Base-by-base conservation (phyloP, 2,888 invertebrate species). In the Torymus aiolomorphi region DNA sequence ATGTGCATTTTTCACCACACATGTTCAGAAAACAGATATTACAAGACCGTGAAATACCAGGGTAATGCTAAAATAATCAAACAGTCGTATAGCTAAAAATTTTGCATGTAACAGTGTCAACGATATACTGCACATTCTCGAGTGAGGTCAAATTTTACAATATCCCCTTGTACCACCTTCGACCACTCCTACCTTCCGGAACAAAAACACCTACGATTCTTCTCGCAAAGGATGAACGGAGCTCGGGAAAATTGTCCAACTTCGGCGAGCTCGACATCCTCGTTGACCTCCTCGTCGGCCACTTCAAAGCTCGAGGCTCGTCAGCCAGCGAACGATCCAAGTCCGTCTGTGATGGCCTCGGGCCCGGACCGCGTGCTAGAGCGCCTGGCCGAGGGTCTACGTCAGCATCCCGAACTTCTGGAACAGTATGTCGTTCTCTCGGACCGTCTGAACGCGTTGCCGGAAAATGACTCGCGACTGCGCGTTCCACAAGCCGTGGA, bases 331-430 rank as follows among this genome's bases (percentile, higher is more conserved):
- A 62, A 4, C 13, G 13, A 11, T 18, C 14, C 8, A 57, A 57
- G 2, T 20, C 61, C 31, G 16, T 16, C 16, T 1, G 42, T 5
- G n/a, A n/a, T n/a, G 42, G 42, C 42, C 42, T 42, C 42, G 42
- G 20, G 11, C 2, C 31, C 78, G 42, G 62, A 69, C 1, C 69
- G 56, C 59, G 78, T 69, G 2, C 2, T 75, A 57, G 71, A 75
- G 13, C 75, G 71, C 1, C 66, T 75, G 31, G 75, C 75, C 13
- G 79, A 65, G 0, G 75, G 69, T 14, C 42, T 76, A 1, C 67
- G 67, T 11, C 61, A 57, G 16, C 76, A 76, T 51, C 76, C 80
- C 2, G 80, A 80, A 20, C 69, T 80, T 0, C 18, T 80, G 20
- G 52, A 67, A 8, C 72, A 67, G 31, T 76, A 67, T 18, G 61